phyloP scores from a whole-genome alignment of 2,797 vertebrate genomes.

The Bradypodion ventrale region DNA sequence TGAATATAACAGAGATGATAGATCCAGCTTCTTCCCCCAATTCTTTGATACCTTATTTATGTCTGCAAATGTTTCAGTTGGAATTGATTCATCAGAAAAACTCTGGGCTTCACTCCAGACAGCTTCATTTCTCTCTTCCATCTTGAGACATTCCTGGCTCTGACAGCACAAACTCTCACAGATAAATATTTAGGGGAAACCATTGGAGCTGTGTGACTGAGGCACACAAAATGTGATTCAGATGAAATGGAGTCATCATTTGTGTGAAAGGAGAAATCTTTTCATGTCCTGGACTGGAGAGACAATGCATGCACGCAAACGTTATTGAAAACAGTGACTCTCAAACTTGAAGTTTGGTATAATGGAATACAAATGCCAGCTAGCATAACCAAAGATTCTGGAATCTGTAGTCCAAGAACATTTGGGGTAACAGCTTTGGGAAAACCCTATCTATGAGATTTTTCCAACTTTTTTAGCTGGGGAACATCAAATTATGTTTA shows the following conservation, averaged over 20 bases:
- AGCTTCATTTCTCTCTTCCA: conserved; percentile 56
- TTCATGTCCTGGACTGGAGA: too few species aligned
- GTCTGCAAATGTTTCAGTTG: conserved; percentile 53
- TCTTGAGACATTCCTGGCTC: conserved; percentile 52
- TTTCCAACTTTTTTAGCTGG: too few species aligned
- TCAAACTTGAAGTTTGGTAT: too few species aligned
- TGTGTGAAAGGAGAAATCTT: too few species aligned
- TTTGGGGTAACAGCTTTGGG: too few species aligned
- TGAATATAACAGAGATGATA: background rate
- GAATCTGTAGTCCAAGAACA: too few species aligned
- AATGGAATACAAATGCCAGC: too few species aligned
- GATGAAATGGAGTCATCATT: background rate
- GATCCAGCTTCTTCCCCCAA: background rate
- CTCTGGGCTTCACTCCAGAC: conserved; percentile 51
- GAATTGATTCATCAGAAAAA: conserved; percentile 49
- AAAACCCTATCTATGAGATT: too few species aligned
- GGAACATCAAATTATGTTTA: too few species aligned
- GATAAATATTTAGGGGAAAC: conserved; percentile 61
- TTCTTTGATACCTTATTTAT: conserved; percentile 18
- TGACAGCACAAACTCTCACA: conserved; percentile 31
- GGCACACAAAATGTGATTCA: conserved; percentile 13
- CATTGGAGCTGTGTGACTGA: conserved; percentile 20
- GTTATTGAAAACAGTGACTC: too few species aligned
- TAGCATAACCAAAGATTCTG: too few species aligned
- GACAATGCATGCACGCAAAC: background rate